Percentiles rank a stretch among this genome's conserved stretches.
Conservation (phyloP, 2,113 vertebrate species). For the Uropsilus gracilis region DNA sequence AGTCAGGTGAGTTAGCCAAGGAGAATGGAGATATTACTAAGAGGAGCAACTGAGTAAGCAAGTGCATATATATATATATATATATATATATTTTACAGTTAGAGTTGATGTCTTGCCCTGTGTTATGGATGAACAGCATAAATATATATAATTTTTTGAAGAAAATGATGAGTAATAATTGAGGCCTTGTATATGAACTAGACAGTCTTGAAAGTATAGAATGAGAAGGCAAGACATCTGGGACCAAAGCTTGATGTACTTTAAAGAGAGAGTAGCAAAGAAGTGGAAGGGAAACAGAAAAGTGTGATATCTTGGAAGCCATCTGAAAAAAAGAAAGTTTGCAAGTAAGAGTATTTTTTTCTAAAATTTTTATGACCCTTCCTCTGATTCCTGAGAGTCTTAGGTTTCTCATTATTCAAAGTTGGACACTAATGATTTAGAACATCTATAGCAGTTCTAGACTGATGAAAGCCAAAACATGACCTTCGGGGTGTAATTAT, state of each 20-base stretch:
- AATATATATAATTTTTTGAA: not conserved
- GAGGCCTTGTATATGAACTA: not conserved
- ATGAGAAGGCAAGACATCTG: not conserved
- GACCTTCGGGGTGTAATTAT: slow-evolving; percentile 15
- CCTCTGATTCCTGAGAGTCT: not conserved
- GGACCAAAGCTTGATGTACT: not conserved
- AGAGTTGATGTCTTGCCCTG: not conserved
- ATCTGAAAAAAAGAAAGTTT: not conserved
- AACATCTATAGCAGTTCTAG: not conserved
- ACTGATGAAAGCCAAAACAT: slow-evolving; percentile 11
- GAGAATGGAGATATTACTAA: not conserved
- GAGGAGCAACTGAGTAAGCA: not conserved
- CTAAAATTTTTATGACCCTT: not conserved
- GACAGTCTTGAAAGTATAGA: not conserved
- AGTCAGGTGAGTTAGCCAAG: not conserved
- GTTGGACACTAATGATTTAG: not conserved
- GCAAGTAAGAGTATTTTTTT: not conserved
- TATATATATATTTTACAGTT: too few relatives aligned
- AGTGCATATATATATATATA: not conserved
- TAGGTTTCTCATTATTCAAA: not conserved
- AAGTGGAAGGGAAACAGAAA: not conserved
- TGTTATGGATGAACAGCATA: not conserved
- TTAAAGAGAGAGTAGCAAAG: not conserved
- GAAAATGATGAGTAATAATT: slow-evolving; percentile 41
- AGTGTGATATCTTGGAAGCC: not conserved